phyloP scores from a whole-genome alignment of 2,113 vertebrate genomes.

The Ascaphus truei region DNA sequence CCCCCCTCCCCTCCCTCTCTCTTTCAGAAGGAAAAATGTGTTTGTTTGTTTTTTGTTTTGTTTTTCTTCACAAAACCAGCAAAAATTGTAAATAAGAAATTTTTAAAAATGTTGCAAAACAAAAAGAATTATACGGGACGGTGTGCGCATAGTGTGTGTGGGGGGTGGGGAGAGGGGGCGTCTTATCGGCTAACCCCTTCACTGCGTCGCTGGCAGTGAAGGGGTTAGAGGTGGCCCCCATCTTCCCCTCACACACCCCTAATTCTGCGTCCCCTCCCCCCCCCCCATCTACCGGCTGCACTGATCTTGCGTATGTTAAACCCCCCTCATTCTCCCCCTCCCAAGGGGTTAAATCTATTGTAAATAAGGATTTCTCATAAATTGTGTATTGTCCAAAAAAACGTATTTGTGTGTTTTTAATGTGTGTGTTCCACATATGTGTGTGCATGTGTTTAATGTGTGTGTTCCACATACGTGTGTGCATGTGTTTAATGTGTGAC shows the following conservation, averaged over 20 bases:
- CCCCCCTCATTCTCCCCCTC: constrained; percentile 14
- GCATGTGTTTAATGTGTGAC: not conserved
- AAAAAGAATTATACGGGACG: not conserved
- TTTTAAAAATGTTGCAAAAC: constrained; percentile 29
- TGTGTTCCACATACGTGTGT: constrained; percentile 20
- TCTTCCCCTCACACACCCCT: constrained; percentile 16
- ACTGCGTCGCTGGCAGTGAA: constrained; percentile 7
- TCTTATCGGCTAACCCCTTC: not conserved
- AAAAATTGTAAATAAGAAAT: constrained; percentile 36
- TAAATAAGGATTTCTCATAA: constrained; percentile 38
- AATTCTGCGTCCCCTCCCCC: not conserved
- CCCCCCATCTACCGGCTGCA: constrained; percentile 28
- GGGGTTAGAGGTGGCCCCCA: not conserved
- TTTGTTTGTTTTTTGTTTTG: constrained; percentile 12
- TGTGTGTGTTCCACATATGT: no score
- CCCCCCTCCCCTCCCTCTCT: not conserved
- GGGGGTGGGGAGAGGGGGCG: constrained; percentile 11
- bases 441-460: no score
- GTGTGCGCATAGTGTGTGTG: constrained; percentile 26
- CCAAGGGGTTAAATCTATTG: constrained; percentile 35
- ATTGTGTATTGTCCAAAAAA: constrained; percentile 34
- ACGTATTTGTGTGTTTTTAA: not conserved
- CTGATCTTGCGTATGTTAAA: constrained; percentile 35
- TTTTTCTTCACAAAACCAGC: constrained; percentile 31
- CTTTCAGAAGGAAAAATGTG: constrained; percentile 5